phyloP scores from a whole-genome alignment of 2,888 invertebrate species.

The Sthenelais limicola region DNA sequence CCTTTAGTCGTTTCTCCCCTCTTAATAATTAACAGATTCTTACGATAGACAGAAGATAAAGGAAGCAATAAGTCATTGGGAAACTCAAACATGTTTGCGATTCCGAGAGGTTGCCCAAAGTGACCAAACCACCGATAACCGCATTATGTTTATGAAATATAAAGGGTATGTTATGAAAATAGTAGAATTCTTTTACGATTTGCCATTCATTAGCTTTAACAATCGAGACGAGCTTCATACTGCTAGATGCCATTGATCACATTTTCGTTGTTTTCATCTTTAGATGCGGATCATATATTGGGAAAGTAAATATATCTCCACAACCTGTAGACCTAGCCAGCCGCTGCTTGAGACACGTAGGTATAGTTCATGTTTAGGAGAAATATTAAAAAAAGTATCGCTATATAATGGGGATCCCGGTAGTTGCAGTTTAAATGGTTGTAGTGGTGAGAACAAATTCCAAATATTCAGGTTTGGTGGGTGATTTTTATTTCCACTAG shows the following conservation, averaged over 20 bases:
- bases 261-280: not conserved
- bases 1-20: not conserved
- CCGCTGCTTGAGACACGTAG: conserved; percentile 25
- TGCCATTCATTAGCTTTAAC: too few relatives aligned
- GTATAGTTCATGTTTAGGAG: too few relatives aligned
- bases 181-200: too few relatives aligned
- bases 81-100: conserved; percentile 41
- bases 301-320: conserved; percentile 28
- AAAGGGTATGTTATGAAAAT: conserved; percentile 29
- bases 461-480: too few relatives aligned
- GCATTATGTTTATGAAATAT: conserved; percentile 26
- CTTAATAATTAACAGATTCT: conserved; percentile 11
- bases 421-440: too few relatives aligned
- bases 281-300: conserved; percentile 43
- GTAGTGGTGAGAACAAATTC: too few relatives aligned
- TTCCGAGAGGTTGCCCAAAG: conserved; percentile 30
- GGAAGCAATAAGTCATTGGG: conserved; percentile 39
- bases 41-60: conserved; percentile 22
- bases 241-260: too few relatives aligned
- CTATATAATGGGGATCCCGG: too few relatives aligned
- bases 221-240: too few relatives aligned
- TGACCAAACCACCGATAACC: not conserved
- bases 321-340: conserved; percentile 36
- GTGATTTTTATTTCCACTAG: too few relatives aligned
- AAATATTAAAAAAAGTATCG: too few relatives aligned